phyloP scores from a whole-genome alignment of 2,113 vertebrate species.

The Bufo bufo region DNA sequence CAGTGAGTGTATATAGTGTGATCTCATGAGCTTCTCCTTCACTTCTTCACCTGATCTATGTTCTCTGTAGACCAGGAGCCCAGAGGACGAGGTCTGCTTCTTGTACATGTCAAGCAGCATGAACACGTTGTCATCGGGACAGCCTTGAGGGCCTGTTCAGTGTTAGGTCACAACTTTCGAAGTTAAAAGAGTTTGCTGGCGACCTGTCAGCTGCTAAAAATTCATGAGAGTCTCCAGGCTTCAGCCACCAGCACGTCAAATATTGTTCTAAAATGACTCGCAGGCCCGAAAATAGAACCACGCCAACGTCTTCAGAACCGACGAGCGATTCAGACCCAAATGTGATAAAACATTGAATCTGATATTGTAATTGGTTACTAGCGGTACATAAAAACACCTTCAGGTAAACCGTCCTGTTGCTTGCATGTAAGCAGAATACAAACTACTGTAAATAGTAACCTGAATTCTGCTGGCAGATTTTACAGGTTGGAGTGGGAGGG shows the following conservation, averaged over 20 bases:
- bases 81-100: conserved; percentile 9
- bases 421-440: too few species aligned
- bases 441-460: too few species aligned
- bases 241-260: neutral
- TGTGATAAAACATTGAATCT: neutral
- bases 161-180: conserved; percentile 24
- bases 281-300: neutral
- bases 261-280: neutral
- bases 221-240: conserved; percentile 3
- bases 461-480: neutral
- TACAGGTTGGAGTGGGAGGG: too few species aligned
- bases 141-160: conserved; percentile 21
- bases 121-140: conserved; percentile 39
- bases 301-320: neutral
- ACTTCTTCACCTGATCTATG: neutral
- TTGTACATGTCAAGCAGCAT: conserved; percentile 29
- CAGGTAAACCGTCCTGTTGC: too few species aligned
- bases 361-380: neutral
- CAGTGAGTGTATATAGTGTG: neutral
- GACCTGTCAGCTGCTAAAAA: conserved; percentile 14
- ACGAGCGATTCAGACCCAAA: neutral
- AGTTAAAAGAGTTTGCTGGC: neutral
- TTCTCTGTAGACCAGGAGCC: neutral
- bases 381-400: too few species aligned
- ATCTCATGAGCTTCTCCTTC: neutral